Base-by-base conservation (phyloP, 1,140 invertebrate genomes). In the Chironomus tepperi region DNA sequence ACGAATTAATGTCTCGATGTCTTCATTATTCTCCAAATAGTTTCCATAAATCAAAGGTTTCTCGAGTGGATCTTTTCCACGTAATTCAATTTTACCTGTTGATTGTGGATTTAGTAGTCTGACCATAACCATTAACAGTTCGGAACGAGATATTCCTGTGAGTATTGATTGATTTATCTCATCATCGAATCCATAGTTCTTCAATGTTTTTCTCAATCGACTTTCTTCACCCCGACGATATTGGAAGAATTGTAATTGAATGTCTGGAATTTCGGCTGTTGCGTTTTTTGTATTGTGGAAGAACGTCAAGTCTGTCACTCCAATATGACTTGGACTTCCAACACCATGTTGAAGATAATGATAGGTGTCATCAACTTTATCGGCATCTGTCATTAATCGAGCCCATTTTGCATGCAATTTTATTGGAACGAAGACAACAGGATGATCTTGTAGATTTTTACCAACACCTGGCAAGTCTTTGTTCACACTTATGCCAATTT, bases 361-460 rank as follows among this genome's bases (percentile, higher is more conserved):
- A 76, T 85, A 85, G 43, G 83, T 82, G 75, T 84, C 82, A 74
- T 82, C 82, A 34, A 85, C 80, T 7, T 83, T 75, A 76, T 82
- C 77, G 73, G 73, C 77, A 75, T 83, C 81, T 74, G 76, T 80
- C 5, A 42, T 0, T 6, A 16, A n/a, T 7, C 81, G 77, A 18
- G 78, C 76, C 8, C 79, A 42, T 6, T 81, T 79, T 74, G 83
- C 80, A 73, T 75, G 79, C 7, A 84, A 18, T 21, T 77, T 77
- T 76, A 84, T 75, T 75, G 78, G 74, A 80, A 78, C 72, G 77
- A 85, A 74, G 73, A 79, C 84, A 75, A 83, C 75, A 73, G 89
- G 79, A 78, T 93, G 91, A 79, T 92, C 90, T 79, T 89, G 87
- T 74, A 89, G 84, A 79, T 88, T 87, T 43, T 85, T 75, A 7